Conservation (phyloP, 1,140 invertebrate species). For the Drosophila elegans region DNA sequence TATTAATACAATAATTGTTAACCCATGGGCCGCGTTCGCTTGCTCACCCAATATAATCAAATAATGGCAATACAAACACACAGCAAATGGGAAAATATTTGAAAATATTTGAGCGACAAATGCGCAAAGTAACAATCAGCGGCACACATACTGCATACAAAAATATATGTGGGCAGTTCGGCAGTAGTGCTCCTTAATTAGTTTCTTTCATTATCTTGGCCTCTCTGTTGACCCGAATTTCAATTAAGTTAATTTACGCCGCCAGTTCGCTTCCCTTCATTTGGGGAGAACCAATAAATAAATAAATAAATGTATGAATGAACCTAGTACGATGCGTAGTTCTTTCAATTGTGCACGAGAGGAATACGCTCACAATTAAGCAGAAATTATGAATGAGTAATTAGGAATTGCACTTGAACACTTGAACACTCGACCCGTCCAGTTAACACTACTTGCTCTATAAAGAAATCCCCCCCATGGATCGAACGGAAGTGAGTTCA, state of each 20-base stretch:
- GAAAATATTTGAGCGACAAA: conserved; percentile 71
- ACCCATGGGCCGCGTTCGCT: conserved; percentile 36
- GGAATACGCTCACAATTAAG: conserved; percentile 61
- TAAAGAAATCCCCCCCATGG: not conserved
- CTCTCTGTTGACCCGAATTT: conserved; percentile 85
- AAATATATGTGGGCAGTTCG: conserved; percentile 22
- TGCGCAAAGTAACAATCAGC: conserved; percentile 29
- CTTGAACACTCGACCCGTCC: conserved; percentile 51
- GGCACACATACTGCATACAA: not conserved
- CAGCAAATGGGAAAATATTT: conserved; percentile 71
- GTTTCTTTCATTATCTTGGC: conserved; percentile 84
- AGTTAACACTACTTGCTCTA: conserved; percentile 17
- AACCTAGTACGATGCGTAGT: conserved; percentile 38
- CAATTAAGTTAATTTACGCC: conserved; percentile 85
- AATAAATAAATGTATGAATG: conserved; percentile 69
- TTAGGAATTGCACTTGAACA: conserved; percentile 62
- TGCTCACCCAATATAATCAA: conserved; percentile 57
- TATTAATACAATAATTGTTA: conserved; percentile 80
- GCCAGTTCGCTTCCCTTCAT: conserved; percentile 15
- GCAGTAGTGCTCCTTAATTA: conserved; percentile 71
- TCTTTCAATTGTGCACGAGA: conserved; percentile 50
- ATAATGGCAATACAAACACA: conserved; percentile 63
- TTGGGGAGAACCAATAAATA: conserved; percentile 49
- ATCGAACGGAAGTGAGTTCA: conserved; percentile 74
- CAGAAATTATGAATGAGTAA: conserved; percentile 81